Conservation (phyloP, 2,113 vertebrate species). For the Leptocoma aspasia region DNA sequence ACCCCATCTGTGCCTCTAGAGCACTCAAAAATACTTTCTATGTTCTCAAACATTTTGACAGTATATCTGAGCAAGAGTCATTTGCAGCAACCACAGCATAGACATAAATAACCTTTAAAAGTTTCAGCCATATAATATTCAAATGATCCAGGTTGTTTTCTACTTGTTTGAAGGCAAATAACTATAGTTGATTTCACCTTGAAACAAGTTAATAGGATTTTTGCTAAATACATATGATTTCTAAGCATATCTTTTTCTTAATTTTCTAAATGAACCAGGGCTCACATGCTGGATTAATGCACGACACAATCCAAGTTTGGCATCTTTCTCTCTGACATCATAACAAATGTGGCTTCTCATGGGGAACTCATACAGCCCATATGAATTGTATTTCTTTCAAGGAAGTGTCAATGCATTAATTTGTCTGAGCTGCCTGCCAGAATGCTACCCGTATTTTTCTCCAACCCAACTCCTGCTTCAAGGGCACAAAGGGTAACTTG, state of each 20-base stretch:
- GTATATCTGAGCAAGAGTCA: background rate
- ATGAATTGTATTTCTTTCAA: background rate
- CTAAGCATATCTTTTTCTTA: background rate
- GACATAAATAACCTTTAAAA: background rate
- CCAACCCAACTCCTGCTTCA: background rate
- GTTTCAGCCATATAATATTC: background rate
- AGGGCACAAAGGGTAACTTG: background rate
- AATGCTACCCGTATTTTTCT: background rate
- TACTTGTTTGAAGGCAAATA: background rate
- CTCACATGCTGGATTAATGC: background rate
- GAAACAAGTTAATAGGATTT: background rate
- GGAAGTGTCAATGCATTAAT: background rate
- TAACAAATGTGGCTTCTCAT: background rate
- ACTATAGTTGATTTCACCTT: background rate
- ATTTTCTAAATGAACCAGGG: background rate
- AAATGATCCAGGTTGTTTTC: background rate
- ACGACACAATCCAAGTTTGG: background rate
- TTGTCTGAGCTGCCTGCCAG: background rate
- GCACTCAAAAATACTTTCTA: background rate
- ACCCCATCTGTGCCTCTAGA: background rate
- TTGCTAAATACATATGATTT: background rate
- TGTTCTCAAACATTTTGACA: background rate
- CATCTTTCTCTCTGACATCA: background rate
- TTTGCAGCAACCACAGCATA: background rate
- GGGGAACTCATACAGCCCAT: background rate